phyloP scores from a whole-genome alignment of 2,113 vertebrate species.

The Edolisoma coerulescens region DNA sequence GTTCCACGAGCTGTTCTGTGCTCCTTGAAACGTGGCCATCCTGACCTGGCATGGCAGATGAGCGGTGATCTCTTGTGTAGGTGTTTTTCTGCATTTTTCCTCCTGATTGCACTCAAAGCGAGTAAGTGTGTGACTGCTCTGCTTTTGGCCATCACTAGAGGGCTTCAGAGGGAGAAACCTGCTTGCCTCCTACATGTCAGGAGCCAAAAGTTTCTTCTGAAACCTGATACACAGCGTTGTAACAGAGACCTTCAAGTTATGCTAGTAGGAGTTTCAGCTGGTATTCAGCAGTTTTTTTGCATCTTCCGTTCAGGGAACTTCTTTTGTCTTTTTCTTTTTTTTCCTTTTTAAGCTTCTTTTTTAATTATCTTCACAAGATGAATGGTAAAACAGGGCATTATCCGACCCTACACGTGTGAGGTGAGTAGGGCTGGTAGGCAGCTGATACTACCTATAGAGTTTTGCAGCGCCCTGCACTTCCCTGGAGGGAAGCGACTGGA shows the following conservation, averaged over 20 bases:
- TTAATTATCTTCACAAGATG: neutral
- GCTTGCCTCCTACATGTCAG: neutral
- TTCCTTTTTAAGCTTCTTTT: neutral
- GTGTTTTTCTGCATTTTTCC: neutral
- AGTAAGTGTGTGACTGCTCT: neutral
- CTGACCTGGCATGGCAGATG: neutral
- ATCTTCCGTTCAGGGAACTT: neutral
- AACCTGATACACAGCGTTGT: neutral
- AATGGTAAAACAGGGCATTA: neutral
- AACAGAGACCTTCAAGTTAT: neutral
- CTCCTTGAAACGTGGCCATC: neutral
- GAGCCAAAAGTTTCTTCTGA: neutral
- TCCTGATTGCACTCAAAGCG: accelerated
- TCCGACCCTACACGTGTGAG: neutral
- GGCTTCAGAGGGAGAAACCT: neutral
- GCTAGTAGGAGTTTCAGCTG: neutral
- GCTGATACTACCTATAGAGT: neutral
- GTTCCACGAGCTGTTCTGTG: neutral
- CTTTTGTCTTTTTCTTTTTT: neutral
- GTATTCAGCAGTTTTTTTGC: neutral
- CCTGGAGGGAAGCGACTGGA: neutral
- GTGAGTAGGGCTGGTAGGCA: neutral
- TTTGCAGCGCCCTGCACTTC: neutral
- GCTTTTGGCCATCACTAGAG: neutral
- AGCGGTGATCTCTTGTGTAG: neutral